phyloP scores from a whole-genome alignment of 1,140 invertebrate genomes.

The Drosophila teissieri region DNA sequence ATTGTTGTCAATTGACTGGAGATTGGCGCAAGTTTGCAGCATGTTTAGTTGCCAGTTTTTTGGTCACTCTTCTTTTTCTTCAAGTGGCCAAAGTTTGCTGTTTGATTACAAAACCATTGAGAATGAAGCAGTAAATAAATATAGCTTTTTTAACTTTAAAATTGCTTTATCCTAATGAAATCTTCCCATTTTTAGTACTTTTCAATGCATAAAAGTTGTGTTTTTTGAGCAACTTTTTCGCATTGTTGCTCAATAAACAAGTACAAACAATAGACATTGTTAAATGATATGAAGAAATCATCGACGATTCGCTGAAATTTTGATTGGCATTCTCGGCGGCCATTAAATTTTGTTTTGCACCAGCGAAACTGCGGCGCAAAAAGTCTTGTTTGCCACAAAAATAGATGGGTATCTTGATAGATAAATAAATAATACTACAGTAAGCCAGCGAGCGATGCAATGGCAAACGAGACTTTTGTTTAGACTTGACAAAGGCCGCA shows the following conservation, averaged over 20 bases:
- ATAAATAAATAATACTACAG: constrained; percentile 51
- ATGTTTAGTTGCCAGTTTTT: constrained; percentile 37
- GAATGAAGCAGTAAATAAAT: constrained; percentile 23
- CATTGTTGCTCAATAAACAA: neutral
- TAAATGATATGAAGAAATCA: constrained; percentile 21
- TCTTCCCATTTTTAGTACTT: too few relatives aligned
- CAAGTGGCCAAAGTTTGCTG: constrained; percentile 9
- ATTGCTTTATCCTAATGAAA: too few relatives aligned
- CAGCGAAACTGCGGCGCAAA: constrained; percentile 42
- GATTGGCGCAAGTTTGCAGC: constrained; percentile 51
- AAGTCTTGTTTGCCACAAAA: constrained; percentile 32
- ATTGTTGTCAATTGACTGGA: constrained; percentile 67
- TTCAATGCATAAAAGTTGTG: too few relatives aligned
- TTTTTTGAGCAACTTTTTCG: neutral
- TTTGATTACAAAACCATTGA: constrained; percentile 35
- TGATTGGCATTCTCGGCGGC: constrained; percentile 34
- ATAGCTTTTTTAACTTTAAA: neutral
- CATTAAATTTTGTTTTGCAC: constrained; percentile 30
- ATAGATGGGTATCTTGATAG: constrained; percentile 33
- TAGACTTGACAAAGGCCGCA: constrained; percentile 51
- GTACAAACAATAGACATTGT: constrained; percentile 27
- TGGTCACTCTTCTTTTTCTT: neutral
- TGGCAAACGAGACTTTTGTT: constrained; percentile 39
- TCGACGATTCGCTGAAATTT: constrained; percentile 33
- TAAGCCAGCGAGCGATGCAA: constrained; percentile 31